Percentiles rank a stretch among this genome's conserved stretches.
These are phyloP conservation scores for Leptodactylus fuscus DNA, from an alignment of 2,113 vertebrate genomes.

Conservation along the genomic window DNA sequence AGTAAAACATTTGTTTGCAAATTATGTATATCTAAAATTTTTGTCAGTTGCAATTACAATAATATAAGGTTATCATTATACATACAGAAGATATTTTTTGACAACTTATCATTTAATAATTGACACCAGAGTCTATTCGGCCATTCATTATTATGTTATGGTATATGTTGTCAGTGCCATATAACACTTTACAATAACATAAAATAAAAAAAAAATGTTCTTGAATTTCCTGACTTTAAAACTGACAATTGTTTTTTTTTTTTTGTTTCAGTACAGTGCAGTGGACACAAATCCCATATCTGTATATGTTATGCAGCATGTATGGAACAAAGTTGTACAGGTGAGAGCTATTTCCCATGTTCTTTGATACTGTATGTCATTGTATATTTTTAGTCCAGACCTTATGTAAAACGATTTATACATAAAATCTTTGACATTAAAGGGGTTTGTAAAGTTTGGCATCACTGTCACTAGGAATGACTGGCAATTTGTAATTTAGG, in stretches of 20 bases:
- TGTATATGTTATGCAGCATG: slow-evolving; percentile 73
- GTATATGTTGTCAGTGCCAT: not conserved
- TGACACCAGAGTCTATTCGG: not conserved
- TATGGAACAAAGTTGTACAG: slow-evolving; percentile 74
- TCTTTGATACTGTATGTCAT: not conserved
- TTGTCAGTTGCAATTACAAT: too few relatives aligned
- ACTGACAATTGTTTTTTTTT: slow-evolving; percentile 16
- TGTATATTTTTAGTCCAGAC: not conserved
- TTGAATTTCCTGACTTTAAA: too few relatives aligned
- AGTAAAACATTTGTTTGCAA: too few relatives aligned
- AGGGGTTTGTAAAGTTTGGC: too few relatives aligned
- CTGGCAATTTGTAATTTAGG: too few relatives aligned
- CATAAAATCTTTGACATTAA: not conserved
- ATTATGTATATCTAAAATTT: too few relatives aligned
- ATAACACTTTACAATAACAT: not conserved
- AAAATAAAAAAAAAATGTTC: not conserved
- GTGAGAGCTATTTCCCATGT: slow-evolving; percentile 60
- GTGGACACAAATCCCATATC: slow-evolving; percentile 76
- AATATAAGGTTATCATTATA: too few relatives aligned
- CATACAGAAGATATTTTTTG: too few relatives aligned
- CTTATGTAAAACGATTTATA: too few relatives aligned
- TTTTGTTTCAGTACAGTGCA: slow-evolving; percentile 70
- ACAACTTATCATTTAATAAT: too few relatives aligned
- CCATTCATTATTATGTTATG: not conserved
- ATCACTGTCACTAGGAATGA: too few relatives aligned